phyloP scores from a whole-genome alignment of 2,888 invertebrate genomes.

The Ametastegia equiseti region DNA sequence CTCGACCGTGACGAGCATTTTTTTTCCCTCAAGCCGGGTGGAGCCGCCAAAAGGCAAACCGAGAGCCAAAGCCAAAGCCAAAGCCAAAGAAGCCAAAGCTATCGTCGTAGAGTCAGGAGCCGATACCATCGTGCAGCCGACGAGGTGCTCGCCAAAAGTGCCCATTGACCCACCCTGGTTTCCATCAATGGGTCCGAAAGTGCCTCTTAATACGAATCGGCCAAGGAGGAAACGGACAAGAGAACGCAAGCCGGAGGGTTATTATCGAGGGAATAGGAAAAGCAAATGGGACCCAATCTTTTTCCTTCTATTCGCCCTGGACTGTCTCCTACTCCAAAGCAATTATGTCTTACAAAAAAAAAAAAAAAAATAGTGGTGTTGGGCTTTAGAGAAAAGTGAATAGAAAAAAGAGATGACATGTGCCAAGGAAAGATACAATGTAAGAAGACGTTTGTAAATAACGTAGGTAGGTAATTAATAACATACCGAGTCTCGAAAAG shows the following conservation, averaged over 20 bases:
- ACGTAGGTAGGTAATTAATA: conserved; percentile 20
- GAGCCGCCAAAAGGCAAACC: conserved; percentile 47
- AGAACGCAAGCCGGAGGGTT: conserved; percentile 20
- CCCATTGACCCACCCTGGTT: conserved; percentile 44
- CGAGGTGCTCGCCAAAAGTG: conserved; percentile 45
- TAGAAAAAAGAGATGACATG: background rate
- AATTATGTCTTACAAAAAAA: background rate
- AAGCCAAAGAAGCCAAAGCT: conserved; percentile 35
- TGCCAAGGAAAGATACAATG: no score
- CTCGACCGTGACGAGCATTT: conserved; percentile 66
- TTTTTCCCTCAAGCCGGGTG: conserved; percentile 52
- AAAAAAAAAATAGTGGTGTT: conserved; percentile 13
- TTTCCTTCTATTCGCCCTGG: background rate
- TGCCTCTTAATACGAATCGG: conserved; percentile 43
- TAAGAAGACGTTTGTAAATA: background rate
- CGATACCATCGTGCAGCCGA: conserved; percentile 39
- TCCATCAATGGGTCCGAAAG: conserved; percentile 40
- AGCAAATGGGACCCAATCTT: conserved; percentile 12
- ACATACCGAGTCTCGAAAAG: background rate
- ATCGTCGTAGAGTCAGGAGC: conserved; percentile 30
- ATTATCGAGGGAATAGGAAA: conserved; percentile 39
- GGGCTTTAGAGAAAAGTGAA: background rate
- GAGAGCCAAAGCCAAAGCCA: conserved; percentile 39
- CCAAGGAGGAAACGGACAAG: conserved; percentile 16
- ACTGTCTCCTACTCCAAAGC: conserved; percentile 14